phyloP scores from a whole-genome alignment of 2,888 invertebrate species.

The Polydesmus complanatus region DNA sequence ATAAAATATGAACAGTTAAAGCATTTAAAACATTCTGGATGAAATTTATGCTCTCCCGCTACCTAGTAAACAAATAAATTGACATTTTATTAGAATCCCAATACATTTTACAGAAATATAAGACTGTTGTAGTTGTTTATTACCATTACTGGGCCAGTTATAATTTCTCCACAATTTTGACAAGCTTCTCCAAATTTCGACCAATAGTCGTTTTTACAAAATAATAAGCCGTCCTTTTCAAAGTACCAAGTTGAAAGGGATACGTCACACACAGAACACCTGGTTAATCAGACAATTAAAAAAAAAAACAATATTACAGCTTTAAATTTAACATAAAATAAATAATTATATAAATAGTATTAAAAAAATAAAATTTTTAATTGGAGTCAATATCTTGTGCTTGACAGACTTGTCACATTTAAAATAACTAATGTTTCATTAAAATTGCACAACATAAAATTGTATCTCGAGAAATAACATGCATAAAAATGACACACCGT shows the following conservation, averaged over 20 bases:
- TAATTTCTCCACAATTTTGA: constrained; percentile 71
- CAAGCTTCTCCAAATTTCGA: constrained; percentile 74
- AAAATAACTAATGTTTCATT: too few relatives aligned
- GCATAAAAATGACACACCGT: too few relatives aligned
- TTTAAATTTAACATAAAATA: not conserved
- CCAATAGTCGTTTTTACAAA: constrained; percentile 82
- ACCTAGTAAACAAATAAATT: constrained; percentile 32
- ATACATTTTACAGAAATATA: not conserved
- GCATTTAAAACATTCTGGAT: constrained; percentile 90
- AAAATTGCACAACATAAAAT: too few relatives aligned
- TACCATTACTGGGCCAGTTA: constrained; percentile 79
- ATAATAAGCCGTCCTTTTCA: constrained; percentile 75
- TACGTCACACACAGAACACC: constrained; percentile 81
- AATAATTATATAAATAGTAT: too few relatives aligned
- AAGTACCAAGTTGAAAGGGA: constrained; percentile 80
- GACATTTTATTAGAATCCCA: not conserved
- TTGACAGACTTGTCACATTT: too few relatives aligned
- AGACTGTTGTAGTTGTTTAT: constrained; percentile 11
- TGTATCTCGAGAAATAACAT: too few relatives aligned
- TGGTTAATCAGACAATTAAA: constrained; percentile 35
- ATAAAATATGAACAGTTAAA: constrained; percentile 64
- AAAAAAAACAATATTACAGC: not conserved
- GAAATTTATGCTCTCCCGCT: constrained; percentile 87
- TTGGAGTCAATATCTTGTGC: too few relatives aligned
- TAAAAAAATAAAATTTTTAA: too few relatives aligned